Evolutionary conservation across 2,797 vertebrate genomes (phyloP).

Genomic region (Alfaro cultratus): DNA sequence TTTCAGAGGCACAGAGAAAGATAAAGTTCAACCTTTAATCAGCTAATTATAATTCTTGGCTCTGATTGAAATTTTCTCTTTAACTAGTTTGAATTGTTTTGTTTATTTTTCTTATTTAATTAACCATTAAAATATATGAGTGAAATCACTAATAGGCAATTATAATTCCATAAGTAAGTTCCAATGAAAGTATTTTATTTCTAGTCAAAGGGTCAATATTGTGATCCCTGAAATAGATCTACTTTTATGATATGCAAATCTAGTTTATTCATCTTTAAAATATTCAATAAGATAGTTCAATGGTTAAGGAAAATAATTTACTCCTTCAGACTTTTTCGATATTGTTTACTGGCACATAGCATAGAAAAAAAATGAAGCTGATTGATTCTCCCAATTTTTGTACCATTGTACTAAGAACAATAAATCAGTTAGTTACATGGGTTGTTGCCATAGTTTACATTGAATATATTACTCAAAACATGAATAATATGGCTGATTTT

Average conservation of each 20-base stretch:
- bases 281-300: neutral
- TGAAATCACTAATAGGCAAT: neutral
- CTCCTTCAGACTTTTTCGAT: neutral
- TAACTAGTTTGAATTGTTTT: neutral
- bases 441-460: neutral
- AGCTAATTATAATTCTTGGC: neutral
- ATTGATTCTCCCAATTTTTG: neutral
- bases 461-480: neutral
- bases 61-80: neutral
- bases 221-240: neutral
- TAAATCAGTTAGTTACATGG: neutral
- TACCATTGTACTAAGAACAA: neutral
- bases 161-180: neutral
- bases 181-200: neutral
- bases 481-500: neutral
- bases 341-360: slow-evolving; percentile 83
- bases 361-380: neutral
- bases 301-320: neutral
- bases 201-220: neutral
- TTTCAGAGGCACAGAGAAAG: neutral
- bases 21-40: neutral
- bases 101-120: neutral
- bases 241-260: neutral
- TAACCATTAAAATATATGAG: neutral
- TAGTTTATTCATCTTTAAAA: neutral